Base-by-base conservation (phyloP, 2,113 vertebrate species). In the Embiotoca jacksoni region DNA sequence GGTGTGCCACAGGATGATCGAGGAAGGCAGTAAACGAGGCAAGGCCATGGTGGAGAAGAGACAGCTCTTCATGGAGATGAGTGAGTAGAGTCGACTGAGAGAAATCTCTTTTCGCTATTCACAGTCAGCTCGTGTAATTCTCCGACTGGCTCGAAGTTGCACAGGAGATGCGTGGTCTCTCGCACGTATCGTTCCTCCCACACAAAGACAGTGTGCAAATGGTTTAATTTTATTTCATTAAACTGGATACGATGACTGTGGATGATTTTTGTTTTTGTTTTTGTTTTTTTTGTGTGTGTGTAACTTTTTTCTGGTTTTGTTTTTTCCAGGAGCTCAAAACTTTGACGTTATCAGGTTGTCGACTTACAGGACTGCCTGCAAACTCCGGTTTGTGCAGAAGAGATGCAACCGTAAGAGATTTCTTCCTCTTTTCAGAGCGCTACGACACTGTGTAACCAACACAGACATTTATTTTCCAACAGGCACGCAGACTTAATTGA, bases 1-100 rank as follows among this genome's bases (percentile, higher is more conserved):
- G 83, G 83, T 88, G 54, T 83, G 70, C 87, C 79, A 32, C 90
- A 99, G 98, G 58, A 99, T 99, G 98, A 99, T 99, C 93, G 98
- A 99, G 92, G 98, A 99, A 92, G 96, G 97, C 87, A 96, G 97
- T 64, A 98, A 97, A 91, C 96, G 95, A 94, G 91, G 93, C 67
- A 98, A 98, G 94, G 96, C 96, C 72, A 96, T 96, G 96, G 97
- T 97, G 44, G 98, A 99, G 95, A 99, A 99, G 96, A 96, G 98
- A 52, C 98, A 99, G 95, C 97, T 99, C 91, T 99, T 99, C 95
- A 97, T 99, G 97, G 98, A 99, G 75, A 99, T 99, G 97, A 98
- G 98, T 99, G 93, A 97, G 98, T 98, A 72, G 63, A 75, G 23
- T 72, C 65, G 56, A 72, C 81, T 74, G 44, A 57, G 74, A 82